phyloP scores from a whole-genome alignment of 2,797 vertebrate species.

The Euphonia xanthogaster region DNA sequence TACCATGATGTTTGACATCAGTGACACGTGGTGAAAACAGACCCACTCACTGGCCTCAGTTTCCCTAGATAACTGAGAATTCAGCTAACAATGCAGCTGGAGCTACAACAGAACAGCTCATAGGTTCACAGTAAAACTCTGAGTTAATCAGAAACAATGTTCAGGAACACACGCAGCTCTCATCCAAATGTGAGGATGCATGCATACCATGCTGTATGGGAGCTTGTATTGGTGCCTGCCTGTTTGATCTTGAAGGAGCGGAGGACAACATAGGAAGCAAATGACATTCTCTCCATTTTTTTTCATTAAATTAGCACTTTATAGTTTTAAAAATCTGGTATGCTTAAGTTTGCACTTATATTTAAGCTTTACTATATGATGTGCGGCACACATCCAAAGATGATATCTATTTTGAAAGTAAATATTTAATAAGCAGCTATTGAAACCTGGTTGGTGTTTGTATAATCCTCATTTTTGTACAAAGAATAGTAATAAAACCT shows the following conservation, averaged over 20 bases:
- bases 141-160: background rate
- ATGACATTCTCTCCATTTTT: background rate
- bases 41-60: background rate
- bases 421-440: background rate
- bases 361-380: background rate
- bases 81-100: background rate
- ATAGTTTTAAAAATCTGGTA: background rate
- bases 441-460: background rate
- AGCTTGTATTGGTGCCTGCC: background rate
- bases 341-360: background rate
- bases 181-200: background rate
- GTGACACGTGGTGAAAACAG: background rate
- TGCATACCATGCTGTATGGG: accelerated
- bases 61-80: background rate
- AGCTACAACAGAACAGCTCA: background rate
- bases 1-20: background rate
- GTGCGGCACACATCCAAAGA: background rate
- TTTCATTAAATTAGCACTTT: background rate
- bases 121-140: background rate
- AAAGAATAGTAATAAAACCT: background rate
- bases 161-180: background rate
- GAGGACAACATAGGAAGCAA: background rate
- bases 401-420: background rate
- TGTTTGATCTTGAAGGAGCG: background rate
- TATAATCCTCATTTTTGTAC: background rate